phyloP scores from a whole-genome alignment of 2,888 invertebrate species.

The Xestia ashworthii region DNA sequence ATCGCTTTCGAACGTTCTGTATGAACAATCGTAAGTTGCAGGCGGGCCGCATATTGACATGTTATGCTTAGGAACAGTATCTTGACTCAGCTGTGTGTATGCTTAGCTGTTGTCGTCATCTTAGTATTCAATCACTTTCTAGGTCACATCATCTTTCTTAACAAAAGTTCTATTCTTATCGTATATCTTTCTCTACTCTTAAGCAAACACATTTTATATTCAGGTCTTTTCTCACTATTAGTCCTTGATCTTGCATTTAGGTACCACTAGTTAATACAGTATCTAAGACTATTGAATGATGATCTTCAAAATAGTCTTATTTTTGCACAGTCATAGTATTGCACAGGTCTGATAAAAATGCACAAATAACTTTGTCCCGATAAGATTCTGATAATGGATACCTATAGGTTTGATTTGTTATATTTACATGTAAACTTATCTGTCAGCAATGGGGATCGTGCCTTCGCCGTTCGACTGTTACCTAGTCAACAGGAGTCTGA shows the following conservation, averaged over 20 bases:
- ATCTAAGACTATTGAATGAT: not conserved
- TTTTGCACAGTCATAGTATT: not conserved
- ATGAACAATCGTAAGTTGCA: not conserved
- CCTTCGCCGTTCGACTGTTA: slow-evolving; percentile 99
- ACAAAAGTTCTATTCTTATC: not conserved
- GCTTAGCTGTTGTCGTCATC: not conserved
- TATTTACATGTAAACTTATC: slow-evolving; percentile 20
- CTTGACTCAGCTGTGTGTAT: no score
- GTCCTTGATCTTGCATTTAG: not conserved
- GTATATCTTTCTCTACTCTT: not conserved
- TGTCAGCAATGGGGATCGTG: slow-evolving; percentile 96
- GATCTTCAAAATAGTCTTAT: not conserved
- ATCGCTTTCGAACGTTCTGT: not conserved
- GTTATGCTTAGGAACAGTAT: not conserved
- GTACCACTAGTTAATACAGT: not conserved
- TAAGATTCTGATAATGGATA: not conserved
- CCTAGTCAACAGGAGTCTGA: slow-evolving; percentile 97
- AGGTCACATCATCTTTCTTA: not conserved
- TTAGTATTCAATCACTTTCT: not conserved
- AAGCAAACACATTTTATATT: not conserved
- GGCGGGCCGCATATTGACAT: not conserved
- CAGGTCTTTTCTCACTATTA: not conserved
- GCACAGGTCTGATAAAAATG: not conserved
- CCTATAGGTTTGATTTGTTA: not conserved
- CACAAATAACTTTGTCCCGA: not conserved